Base-by-base conservation (phyloP, 2,797 vertebrate genomes). In the Morelia viridis region DNA sequence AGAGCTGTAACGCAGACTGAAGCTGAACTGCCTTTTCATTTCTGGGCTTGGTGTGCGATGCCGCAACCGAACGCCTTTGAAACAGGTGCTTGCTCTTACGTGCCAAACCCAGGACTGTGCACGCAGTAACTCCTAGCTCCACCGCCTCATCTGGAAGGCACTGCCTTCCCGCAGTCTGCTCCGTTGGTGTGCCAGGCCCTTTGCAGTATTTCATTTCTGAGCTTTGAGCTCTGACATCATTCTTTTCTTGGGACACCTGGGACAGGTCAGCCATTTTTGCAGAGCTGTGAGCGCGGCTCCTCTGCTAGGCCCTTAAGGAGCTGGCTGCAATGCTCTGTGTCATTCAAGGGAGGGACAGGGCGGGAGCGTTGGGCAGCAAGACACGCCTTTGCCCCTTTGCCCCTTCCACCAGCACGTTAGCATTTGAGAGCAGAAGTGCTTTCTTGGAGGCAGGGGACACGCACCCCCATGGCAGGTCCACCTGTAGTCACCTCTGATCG, bases 401-500 rank as follows among this genome's bases (percentile, higher is more conserved):
- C 35, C 93, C 89, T 90, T 90, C 3, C 71, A 90, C 94, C 94
- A 65, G 96, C 96, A 96, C 94, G 95, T 95, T 96, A 95, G 96
- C 96, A 94, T 94, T 94, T 94, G 94, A 92, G 95, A 94, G 96
- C 91, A 94, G 96, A 87, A 96, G 94, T 96, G 93, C 95, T 97
- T 96, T 96, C 96, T 97, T 94, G 94, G 96, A 96, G 96, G 95
- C 95, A 96, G 95, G 96, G 96, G 96, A 93, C 95, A 41, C 96
- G 95, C 95, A 96, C 97, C 95, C 96, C 92, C 94, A 95, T 92
- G 92, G 97, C 97, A 97, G 97, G 97, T 97, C 96, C 96, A 95
- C 95, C 93, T 96, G 95, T 93, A 94, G 96, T 97, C 97, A 97
- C 96, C 96, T 97, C 97, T 96, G 96, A 96, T 96, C 96, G 96